Evolutionary conservation across 2,113 vertebrate genomes (phyloP), one percentile per base, ranked within the genome.

Genomic region (Epinephelus cyanopodus): DNA sequence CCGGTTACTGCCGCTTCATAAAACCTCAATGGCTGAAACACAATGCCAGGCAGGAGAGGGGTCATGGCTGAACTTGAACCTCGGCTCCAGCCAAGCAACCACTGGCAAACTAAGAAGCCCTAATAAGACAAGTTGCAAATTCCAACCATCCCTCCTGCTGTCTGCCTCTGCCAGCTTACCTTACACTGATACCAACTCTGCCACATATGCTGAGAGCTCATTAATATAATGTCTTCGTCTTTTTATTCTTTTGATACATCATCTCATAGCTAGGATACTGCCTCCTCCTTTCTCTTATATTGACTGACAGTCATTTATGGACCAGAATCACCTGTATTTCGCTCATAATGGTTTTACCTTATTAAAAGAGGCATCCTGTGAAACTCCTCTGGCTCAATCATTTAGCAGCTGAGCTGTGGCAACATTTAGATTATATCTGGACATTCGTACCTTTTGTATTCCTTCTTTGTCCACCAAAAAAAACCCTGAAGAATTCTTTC

Each of bases 1-100:
- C 88, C 81, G 47, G 90, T 95, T 94, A 95, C 89, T 95, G 86
- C 93, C 81, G 92, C 94, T 94, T 94, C 92, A 94, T 94, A 91
- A 94, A 94, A 81, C 88, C 90, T 93, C 72, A 95, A 95, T 92
- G 89, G 89, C 84, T 60, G 63, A 5, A 80, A 52, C 88, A 95
- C 94, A 96, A 94, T 88, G 79, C 80, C 50, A 54, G 86, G 90
- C 88, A 84, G 87, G 85, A 92, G 81, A 89, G 86, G 66, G 95
- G 87, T 95, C 90, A 92, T 52, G 78, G 81, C 88, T 94, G 88
- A 95, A 95, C 92, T 94, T 93, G 94, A 94, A 94, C 93, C 90
- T 83, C 74, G 4, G 74, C 88, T 90, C 79, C 74, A 90, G 76
- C 82, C 80, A 87, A 84, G 57, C 68, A 66, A 64, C 84, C 74